Percentiles rank a stretch among this genome's conserved stretches.
These are phyloP conservation scores for Steatocranus sp. DNA, from an alignment of 2,797 vertebrate species.

Conservation along the genomic window DNA sequence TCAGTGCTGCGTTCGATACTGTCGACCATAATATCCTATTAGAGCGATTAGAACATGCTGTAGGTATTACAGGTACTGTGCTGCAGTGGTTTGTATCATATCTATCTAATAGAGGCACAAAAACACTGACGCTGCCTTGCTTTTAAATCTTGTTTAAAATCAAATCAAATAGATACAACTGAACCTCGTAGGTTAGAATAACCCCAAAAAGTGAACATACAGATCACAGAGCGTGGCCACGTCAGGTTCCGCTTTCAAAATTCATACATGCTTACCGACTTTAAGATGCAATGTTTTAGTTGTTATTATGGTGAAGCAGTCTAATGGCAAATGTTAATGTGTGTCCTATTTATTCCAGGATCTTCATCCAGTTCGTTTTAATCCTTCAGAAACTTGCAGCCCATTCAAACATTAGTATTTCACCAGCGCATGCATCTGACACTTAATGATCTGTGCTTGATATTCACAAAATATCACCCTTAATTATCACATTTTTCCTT, in stretches of 20 bases:
- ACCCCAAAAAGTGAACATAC: neutral
- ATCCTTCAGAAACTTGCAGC: neutral
- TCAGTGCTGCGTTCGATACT: no score
- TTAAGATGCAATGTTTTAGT: neutral
- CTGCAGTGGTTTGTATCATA: no score
- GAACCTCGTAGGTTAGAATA: neutral
- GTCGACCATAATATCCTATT: no score
- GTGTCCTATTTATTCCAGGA: neutral
- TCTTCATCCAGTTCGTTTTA: neutral
- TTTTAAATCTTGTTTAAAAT: neutral
- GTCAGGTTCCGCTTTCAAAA: neutral
- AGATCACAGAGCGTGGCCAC: neutral
- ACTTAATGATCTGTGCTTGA: neutral
- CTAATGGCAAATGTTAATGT: neutral
- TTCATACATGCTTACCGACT: neutral
- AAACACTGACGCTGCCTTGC: neutral
- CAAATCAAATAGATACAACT: neutral
- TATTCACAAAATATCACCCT: neutral
- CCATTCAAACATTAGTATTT: neutral
- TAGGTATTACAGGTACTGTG: no score
- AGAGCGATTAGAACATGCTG: no score
- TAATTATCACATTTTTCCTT: neutral
- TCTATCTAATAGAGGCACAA: no score
- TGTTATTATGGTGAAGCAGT: neutral
- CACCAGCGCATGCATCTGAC: neutral